A percentile compares a stretch with the other conserved stretches of the same genome.
phyloP scores from a whole-genome alignment of 1,140 invertebrate genomes.

The Colletes latitarsis region DNA sequence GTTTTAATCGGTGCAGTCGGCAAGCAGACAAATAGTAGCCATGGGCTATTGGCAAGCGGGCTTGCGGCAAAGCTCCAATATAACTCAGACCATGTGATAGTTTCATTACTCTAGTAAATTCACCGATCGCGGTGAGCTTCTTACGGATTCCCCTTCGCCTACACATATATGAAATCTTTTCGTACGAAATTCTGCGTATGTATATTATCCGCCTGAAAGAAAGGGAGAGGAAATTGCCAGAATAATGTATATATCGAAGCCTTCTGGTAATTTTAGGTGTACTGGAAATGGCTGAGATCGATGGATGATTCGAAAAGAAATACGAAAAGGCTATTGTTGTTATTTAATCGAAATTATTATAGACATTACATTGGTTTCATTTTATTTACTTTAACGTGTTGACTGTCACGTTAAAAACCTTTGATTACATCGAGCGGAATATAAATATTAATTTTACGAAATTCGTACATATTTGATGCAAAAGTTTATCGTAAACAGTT shows the following conservation, averaged over 20 bases:
- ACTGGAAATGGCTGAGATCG: constrained; percentile 40
- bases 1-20: constrained; percentile 72
- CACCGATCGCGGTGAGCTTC: constrained; percentile 55
- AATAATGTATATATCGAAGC: constrained; percentile 47
- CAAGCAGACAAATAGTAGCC: constrained; percentile 72
- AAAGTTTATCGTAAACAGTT: background rate
- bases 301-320: constrained; percentile 23
- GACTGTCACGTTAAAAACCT: no score
- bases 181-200: background rate
- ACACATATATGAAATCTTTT: constrained; percentile 14
- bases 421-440: no score
- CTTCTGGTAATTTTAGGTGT: constrained; percentile 21
- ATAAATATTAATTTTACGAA: no score
- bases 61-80: constrained; percentile 68
- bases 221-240: constrained; percentile 29
- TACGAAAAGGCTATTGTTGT: constrained; percentile 13
- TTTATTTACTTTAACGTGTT: no score
- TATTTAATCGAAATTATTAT: constrained; percentile 8
- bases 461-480: no score
- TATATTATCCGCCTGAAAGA: background rate
- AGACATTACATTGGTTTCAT: background rate
- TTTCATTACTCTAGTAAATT: constrained; percentile 72
- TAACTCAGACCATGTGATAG: constrained; percentile 71
- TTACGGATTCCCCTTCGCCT: constrained; percentile 56
- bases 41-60: constrained; percentile 68